Conservation (phyloP, 2,888 invertebrate genomes). For the Orthosia gothica region DNA sequence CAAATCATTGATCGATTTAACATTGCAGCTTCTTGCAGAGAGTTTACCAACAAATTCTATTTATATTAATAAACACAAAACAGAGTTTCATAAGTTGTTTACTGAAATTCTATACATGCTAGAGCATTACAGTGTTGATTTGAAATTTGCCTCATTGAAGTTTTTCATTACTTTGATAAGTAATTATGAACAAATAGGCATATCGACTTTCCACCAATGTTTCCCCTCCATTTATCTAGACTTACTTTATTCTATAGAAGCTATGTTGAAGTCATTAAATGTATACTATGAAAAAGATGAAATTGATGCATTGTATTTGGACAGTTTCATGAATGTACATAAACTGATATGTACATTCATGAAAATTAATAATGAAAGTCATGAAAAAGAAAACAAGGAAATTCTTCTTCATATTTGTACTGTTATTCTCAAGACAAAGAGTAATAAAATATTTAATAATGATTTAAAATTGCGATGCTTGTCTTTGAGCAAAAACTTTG, state of each 20-base stretch:
- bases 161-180: slow-evolving; percentile 82
- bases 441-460: slow-evolving; percentile 75
- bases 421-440: slow-evolving; percentile 74
- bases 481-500: slow-evolving; percentile 74
- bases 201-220: slow-evolving; percentile 73
- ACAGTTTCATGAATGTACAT: slow-evolving; percentile 78
- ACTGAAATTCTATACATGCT: slow-evolving; percentile 77
- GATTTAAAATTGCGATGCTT: slow-evolving; percentile 80
- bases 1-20: slow-evolving; percentile 80
- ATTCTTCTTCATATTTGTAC: slow-evolving; percentile 76
- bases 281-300: slow-evolving; percentile 82
- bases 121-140: slow-evolving; percentile 81
- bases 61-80: slow-evolving; percentile 72
- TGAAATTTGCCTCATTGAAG: slow-evolving; percentile 80
- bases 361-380: slow-evolving; percentile 64
- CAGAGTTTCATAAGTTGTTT: slow-evolving; percentile 74
- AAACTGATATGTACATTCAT: slow-evolving; percentile 73
- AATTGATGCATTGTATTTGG: slow-evolving; percentile 73
- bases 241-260: slow-evolving; percentile 76
- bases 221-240: slow-evolving; percentile 77
- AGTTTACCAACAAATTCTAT: slow-evolving; percentile 81
- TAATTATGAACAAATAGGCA: slow-evolving; percentile 78
- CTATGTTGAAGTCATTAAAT: slow-evolving; percentile 76
- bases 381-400: slow-evolving; percentile 68
- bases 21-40: slow-evolving; percentile 82